phyloP scores from a whole-genome alignment of 2,113 vertebrate species.

The Cynocephalus volans region DNA sequence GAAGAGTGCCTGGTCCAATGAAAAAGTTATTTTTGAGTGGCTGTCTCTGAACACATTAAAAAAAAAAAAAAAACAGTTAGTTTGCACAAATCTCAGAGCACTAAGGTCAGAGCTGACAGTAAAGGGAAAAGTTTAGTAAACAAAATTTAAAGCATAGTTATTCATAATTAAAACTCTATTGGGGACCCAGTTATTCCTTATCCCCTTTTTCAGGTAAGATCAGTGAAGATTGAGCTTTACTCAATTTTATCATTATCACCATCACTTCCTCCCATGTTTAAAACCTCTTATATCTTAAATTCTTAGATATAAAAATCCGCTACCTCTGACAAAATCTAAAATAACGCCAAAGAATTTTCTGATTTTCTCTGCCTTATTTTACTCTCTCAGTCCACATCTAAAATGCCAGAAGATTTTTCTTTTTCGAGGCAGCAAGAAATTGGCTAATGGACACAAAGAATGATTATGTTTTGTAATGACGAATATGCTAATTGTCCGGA shows the following conservation, averaged over 20 bases:
- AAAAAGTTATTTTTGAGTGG: constrained; percentile 63
- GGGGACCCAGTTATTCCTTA: background rate
- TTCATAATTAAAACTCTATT: constrained; percentile 58
- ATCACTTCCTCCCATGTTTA: background rate
- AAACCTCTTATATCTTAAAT: constrained; percentile 26
- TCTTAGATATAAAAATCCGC: constrained; percentile 51
- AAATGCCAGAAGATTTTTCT: background rate
- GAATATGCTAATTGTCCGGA: no score
- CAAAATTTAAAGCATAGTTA: constrained; percentile 62
- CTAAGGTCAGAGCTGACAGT: constrained; percentile 59
- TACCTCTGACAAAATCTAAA: constrained; percentile 37
- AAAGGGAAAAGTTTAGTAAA: constrained; percentile 41
- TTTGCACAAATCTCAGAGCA: constrained; percentile 1
- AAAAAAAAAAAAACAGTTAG: constrained; percentile 51
- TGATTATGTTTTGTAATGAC: no score
- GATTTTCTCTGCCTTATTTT: constrained; percentile 54
- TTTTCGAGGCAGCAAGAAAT: no score
- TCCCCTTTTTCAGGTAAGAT: constrained; percentile 8
- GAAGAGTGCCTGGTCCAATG: constrained; percentile 34
- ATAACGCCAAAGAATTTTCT: constrained; percentile 47
- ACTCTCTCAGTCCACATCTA: background rate
- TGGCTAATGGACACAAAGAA: no score
- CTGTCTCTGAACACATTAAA: constrained; percentile 51
- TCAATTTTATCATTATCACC: constrained; percentile 47
- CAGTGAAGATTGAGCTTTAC: background rate